These are phyloP conservation scores for Laspeyria flexula DNA, from an alignment of 2,888 invertebrate species.

Conservation along the genomic window DNA sequence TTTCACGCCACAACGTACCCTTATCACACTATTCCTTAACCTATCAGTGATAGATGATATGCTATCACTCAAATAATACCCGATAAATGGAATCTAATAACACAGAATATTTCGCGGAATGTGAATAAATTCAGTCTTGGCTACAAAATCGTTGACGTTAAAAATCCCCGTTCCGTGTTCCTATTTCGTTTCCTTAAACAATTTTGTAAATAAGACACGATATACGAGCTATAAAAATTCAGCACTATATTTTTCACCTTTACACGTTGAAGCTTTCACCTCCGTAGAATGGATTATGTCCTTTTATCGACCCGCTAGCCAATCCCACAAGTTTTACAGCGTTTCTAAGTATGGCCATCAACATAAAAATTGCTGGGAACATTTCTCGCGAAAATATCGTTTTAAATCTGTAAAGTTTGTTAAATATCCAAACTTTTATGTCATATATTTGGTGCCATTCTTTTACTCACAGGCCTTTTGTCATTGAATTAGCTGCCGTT, in stretches of 20 bases:
- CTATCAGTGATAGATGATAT: no score
- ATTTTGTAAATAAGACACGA: background rate
- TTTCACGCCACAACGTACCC: no score
- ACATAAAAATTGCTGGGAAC: conserved; percentile 16
- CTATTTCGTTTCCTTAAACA: conserved; percentile 1
- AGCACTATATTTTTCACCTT: conserved; percentile 1
- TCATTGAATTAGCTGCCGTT: no score
- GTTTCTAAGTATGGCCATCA: conserved; percentile 20
- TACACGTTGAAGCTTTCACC: background rate
- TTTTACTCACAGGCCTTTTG: no score
- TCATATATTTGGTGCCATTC: no score
- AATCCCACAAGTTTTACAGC: conserved; percentile 26
- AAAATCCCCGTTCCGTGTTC: background rate
- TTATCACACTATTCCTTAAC: no score
- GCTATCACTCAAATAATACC: no score
- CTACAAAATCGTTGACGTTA: background rate
- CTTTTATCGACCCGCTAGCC: conserved; percentile 15
- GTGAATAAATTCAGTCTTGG: no score
- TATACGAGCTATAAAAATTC: conserved; percentile 3
- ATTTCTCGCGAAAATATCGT: conserved; percentile 9
- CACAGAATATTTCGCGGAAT: no score
- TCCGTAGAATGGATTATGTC: conserved; percentile 12
- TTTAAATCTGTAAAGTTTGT: background rate
- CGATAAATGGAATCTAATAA: no score
- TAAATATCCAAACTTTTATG: no score